Evolutionary conservation across 2,113 vertebrate genomes (phyloP), one percentile per base, ranked within the genome.

Genomic region (Chelonoidis abingdonii): DNA sequence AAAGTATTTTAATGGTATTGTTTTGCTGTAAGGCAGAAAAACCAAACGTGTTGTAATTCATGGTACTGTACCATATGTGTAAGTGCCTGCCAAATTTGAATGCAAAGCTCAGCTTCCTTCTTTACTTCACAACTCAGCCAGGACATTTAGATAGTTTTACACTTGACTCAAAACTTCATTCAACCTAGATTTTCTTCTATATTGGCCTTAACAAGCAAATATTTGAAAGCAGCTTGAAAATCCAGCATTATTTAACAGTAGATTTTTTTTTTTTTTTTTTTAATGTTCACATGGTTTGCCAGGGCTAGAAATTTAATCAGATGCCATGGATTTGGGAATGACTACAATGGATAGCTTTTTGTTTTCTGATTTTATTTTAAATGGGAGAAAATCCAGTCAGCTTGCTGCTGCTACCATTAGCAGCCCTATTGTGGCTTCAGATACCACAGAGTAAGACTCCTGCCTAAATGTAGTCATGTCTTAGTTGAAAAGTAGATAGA

Each of bases 401-500:
- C 86, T 90, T 87, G 54, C 86, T 44, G 31, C 86, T 93, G 10
- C 54, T 96, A 76, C 31, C 86, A 41, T 5, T 19, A 25, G 35
- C 80, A 88, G 16, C 8, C 84, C 82, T 92, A 88, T 57, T 88
- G 41, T 89, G 83, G 53, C 31, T 94, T 57, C 14, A 62, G 84
- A 86, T 91, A 91, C 59, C 35, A 2, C 47, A 57, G 87, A 24
- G 96, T 97, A 83, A 85, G 90, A 53, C 72, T 1, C 3, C 86
- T 88, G 14, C 92, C 84, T 93, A 75, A 29, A 19, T 49, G 25
- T 76, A 44, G 3, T 88, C 29, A 62, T 96, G 76, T 54, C 87
- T 89, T 59, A 91, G 56, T 35, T 97, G 52, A 95, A 95, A 83
- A 57, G 72, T 87, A 83, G 80, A 41, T 93, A 95, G 83, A 94